Conservation (phyloP, 2,113 vertebrate species). For the Ictidomys tridecemlineatus region DNA sequence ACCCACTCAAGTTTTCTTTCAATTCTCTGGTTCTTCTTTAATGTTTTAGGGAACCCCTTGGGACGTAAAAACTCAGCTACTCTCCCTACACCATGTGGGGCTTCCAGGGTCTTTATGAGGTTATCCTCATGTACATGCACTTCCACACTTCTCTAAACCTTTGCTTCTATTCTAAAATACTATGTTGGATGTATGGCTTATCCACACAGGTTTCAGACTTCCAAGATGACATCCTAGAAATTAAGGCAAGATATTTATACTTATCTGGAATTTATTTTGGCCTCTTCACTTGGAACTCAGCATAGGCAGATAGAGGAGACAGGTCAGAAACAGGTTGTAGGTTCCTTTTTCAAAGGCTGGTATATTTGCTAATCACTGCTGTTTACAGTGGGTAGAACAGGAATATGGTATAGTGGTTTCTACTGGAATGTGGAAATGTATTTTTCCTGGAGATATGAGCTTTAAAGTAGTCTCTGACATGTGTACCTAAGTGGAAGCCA, state of each 20-base stretch:
- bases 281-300: not conserved
- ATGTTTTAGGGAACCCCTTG: not conserved
- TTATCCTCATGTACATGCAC: not conserved
- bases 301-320: not conserved
- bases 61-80: not conserved
- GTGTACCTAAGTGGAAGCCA: not conserved
- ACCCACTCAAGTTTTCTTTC: not conserved
- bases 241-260: not conserved
- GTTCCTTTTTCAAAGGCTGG: not conserved
- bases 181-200: not conserved
- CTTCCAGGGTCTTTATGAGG: not conserved
- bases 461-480: not conserved
- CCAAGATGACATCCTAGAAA: not conserved
- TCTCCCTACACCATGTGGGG: not conserved
- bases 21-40: not conserved
- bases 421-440: not conserved
- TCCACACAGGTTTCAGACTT: not conserved
- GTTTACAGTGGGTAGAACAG: not conserved
- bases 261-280: not conserved
- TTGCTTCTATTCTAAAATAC: not conserved
- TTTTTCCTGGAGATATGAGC: not conserved
- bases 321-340: not conserved
- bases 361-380: not conserved
- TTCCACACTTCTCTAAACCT: not conserved
- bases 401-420: not conserved